phyloP scores from a whole-genome alignment of 2,113 vertebrate species.

The Mugil cephalus region DNA sequence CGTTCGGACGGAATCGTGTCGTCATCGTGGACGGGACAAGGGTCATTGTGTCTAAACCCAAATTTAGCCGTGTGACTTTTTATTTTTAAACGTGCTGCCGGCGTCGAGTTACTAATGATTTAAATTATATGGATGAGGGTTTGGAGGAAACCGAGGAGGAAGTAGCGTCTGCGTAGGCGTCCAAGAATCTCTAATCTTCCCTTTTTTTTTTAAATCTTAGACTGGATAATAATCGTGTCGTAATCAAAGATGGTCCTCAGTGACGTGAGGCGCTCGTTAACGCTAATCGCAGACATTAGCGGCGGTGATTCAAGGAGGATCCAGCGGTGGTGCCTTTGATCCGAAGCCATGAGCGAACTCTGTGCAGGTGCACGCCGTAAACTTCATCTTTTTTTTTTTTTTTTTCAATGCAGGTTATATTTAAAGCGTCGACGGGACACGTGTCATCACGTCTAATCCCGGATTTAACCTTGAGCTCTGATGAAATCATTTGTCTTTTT shows the following conservation, averaged over 20 bases:
- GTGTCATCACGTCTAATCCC: slow-evolving; percentile 48
- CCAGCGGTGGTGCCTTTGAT: slow-evolving; percentile 3
- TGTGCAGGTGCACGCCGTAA: slow-evolving; percentile 50
- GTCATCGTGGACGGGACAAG: background rate
- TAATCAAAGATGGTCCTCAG: background rate
- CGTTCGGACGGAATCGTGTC: slow-evolving; percentile 20
- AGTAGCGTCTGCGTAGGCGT: too few relatives aligned
- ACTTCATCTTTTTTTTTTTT: too few relatives aligned
- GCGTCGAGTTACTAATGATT: too few relatives aligned
- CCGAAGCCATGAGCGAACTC: slow-evolving; percentile 12
- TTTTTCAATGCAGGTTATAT: slow-evolving; percentile 28
- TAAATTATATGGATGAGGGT: too few relatives aligned
- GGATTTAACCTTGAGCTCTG: slow-evolving; percentile 34
- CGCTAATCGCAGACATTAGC: slow-evolving; percentile 8
- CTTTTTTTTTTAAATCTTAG: too few relatives aligned
- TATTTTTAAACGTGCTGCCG: too few relatives aligned
- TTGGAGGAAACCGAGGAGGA: too few relatives aligned
- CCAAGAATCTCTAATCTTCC: too few relatives aligned
- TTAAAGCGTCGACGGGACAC: slow-evolving; percentile 39
- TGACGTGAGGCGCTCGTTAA: background rate
- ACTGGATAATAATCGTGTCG: too few relatives aligned
- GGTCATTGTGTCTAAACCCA: too few relatives aligned
- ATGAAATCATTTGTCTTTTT: slow-evolving; percentile 30
- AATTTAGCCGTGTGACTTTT: too few relatives aligned
- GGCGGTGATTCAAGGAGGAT: slow-evolving; percentile 12